phyloP scores from a whole-genome alignment of 2,113 vertebrate species.

The Petroica traversi region DNA sequence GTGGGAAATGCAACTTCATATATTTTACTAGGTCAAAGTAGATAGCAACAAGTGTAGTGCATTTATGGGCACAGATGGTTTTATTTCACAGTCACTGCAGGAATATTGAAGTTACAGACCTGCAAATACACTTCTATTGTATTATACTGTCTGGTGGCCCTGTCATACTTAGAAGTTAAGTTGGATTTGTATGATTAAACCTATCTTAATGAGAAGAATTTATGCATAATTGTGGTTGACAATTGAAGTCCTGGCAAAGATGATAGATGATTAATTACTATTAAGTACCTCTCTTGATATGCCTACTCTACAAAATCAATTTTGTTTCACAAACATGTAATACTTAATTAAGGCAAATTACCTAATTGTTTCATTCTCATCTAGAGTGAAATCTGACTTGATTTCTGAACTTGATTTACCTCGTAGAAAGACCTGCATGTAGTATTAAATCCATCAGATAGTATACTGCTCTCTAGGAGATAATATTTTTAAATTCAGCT shows the following conservation, averaged over 20 bases:
- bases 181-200: not conserved
- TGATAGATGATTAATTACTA: not conserved
- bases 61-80: not conserved
- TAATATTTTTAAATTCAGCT: not conserved
- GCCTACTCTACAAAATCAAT: not conserved
- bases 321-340: not conserved
- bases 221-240: not conserved
- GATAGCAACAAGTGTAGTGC: not conserved
- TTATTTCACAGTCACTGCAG: not conserved
- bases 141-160: not conserved
- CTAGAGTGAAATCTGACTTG: not conserved
- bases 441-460: not conserved
- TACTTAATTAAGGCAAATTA: not conserved
- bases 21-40: not conserved
- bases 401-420: not conserved
- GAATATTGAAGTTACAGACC: not conserved
- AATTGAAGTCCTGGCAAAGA: slow-evolving; percentile 18
- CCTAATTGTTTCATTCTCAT: not conserved
- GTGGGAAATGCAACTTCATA: not conserved
- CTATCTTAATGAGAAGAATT: not conserved
- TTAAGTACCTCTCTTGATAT: not conserved
- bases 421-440: not conserved
- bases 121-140: not conserved
- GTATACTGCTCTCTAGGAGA: not conserved
- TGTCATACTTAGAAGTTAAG: not conserved